Percentiles rank a stretch among this genome's conserved stretches.
phyloP scores from a whole-genome alignment of 2,888 invertebrate species.

The Callinectes sapidus region DNA sequence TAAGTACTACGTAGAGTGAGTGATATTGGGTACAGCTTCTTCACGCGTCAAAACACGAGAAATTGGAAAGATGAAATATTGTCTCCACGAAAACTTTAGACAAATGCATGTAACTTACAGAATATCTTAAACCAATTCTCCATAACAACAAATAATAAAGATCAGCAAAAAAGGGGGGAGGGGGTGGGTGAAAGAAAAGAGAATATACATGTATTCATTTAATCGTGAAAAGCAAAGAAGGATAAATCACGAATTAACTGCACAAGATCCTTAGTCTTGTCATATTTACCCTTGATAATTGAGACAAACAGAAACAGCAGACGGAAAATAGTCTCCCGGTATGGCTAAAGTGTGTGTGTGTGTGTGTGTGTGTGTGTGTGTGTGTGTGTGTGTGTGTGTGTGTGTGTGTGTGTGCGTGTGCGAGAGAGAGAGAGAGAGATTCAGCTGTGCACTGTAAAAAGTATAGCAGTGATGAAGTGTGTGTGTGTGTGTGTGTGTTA shows the following conservation, averaged over 20 bases:
- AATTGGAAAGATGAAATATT: neutral
- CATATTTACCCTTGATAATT: neutral
- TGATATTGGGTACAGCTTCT: neutral
- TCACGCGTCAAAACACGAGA: neutral
- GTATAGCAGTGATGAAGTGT: neutral
- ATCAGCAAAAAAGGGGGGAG: neutral
- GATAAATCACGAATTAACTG: neutral
- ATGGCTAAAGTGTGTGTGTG: neutral
- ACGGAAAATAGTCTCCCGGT: neutral
- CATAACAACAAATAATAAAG: neutral
- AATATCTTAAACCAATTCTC: too few relatives aligned
- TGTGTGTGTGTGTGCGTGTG: neutral
- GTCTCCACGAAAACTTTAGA: too few relatives aligned
- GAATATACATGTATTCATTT: neutral
- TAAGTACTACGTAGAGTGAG: neutral
- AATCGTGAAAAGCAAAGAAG: neutral
- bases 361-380: conserved; percentile 31
- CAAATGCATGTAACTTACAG: too few relatives aligned
- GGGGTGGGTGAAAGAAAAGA: too few relatives aligned
- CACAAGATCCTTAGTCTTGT: neutral
- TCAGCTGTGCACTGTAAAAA: neutral
- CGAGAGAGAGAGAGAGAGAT: neutral
- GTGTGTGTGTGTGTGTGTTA: neutral
- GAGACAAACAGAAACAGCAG: neutral
- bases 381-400: too few relatives aligned